Base-by-base conservation (phyloP, 2,113 vertebrate genomes). In the Ochotona princeps region DNA sequence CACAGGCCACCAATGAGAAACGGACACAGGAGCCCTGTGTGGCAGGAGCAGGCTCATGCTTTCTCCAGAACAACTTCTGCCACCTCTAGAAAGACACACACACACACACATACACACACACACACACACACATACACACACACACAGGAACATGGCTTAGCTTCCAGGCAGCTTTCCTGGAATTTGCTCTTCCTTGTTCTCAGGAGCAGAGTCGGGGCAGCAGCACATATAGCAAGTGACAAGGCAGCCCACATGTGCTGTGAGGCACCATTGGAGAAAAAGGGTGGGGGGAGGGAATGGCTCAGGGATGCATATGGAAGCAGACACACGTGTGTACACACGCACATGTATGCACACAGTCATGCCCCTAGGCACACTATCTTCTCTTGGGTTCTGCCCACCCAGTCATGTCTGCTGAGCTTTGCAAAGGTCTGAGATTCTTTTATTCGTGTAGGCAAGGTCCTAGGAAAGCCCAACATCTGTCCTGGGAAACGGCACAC, bases 1-100 rank as follows among this genome's bases (percentile, higher is more conserved):
- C 0, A 0, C 7, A 38, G 76, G 3, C 7, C 32, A 18, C n/a
- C 12, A n/a, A n/a, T n/a, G n/a, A n/a, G n/a, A n/a, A n/a, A n/a
- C n/a, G n/a, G n/a, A n/a, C n/a, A n/a, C n/a, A n/a, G 54, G 54
- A 57, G 13, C 54, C 54, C 14, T 57, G 54, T n/a, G 54, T 17
- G 13, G 10, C 72, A 72, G 25, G 57, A 74, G 51, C 28, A 73
- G 35, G 47, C 30, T 28, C 2, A 8, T 6, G 35, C 17, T 47
- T 73, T 18, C 63, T 84, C 44, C 15, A 0, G 79, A 82, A n/a
- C n/a, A 84, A 78, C 25, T 23, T 75, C 92, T 1, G 0, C 32
- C 69, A 2, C 38, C 13, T 72, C 88, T 21, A 9, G 54, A 26
- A 51, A 23, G 51, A n/a, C n/a, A n/a, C n/a, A n/a, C n/a, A n/a